phyloP scores from a whole-genome alignment of 2,797 vertebrate genomes.

The Vespertilio murinus region DNA sequence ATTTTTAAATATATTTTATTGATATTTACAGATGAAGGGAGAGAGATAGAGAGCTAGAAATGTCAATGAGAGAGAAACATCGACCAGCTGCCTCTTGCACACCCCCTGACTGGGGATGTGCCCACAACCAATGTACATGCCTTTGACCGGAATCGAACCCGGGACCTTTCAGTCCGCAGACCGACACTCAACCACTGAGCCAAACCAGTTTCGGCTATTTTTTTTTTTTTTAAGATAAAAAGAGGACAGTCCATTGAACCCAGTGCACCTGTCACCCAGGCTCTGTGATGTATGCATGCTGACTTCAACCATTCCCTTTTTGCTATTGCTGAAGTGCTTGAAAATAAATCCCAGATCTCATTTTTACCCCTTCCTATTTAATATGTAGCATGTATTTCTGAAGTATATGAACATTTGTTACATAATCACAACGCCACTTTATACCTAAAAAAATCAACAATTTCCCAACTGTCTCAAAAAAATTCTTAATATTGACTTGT shows the following conservation, averaged over 20 bases:
- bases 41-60: no score
- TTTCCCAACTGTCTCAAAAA: background rate
- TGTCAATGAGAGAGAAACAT: no score
- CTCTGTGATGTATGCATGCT: background rate
- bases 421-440: background rate
- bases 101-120: no score
- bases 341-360: background rate
- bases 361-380: background rate
- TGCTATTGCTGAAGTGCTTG: background rate
- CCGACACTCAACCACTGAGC: no score
- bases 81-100: no score
- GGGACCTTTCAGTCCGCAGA: no score
- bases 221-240: no score
- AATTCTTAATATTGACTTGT: background rate
- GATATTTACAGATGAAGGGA: no score
- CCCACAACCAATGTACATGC: no score
- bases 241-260: background rate
- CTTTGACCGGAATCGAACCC: no score
- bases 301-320: background rate
- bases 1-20: no score
- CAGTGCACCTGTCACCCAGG: background rate
- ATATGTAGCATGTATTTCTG: background rate
- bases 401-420: background rate
- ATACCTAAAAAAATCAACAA: background rate
- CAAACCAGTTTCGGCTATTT: no score